Conservation (phyloP, 2,797 vertebrate species). For the Gallirallus australis region DNA sequence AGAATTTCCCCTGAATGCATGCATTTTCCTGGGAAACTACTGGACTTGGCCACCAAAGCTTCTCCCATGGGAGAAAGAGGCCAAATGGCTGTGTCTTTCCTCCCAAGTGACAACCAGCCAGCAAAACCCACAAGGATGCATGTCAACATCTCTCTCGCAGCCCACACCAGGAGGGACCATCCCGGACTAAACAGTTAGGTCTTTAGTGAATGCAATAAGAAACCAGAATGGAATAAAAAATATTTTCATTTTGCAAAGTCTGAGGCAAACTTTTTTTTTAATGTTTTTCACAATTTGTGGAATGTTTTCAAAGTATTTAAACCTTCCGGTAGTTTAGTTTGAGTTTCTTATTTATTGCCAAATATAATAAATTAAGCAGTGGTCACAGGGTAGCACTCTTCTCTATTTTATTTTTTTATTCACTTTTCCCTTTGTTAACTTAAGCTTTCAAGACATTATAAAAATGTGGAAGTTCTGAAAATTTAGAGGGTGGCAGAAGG, state of each 20-base stretch:
- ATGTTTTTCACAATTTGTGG: not conserved
- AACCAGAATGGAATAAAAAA: slow-evolving; percentile 16
- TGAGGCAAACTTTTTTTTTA: not conserved
- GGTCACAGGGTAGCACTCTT: not conserved
- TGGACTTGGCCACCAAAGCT: not conserved
- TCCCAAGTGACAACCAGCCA: not conserved
- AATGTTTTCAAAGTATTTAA: slow-evolving; percentile 26
- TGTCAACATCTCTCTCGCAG: not conserved
- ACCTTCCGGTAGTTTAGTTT: slow-evolving; percentile 17
- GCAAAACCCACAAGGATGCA: not conserved
- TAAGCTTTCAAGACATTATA: slow-evolving; percentile 37
- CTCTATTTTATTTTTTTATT: not conserved
- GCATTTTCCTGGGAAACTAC: not conserved
- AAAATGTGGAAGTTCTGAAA: slow-evolving; percentile 26
- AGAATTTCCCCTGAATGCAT: not conserved
- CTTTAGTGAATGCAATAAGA: not conserved
- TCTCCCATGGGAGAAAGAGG: not conserved
- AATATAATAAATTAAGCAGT: slow-evolving; percentile 7
- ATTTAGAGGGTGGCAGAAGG: not conserved
- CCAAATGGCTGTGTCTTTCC: fast-evolving
- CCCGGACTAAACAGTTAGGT: not conserved
- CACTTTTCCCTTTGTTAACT: not conserved
- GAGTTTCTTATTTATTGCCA: slow-evolving; percentile 40
- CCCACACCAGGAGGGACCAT: not conserved
- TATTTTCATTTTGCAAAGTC: slow-evolving; percentile 16